phyloP scores from a whole-genome alignment of 2,888 invertebrate genomes.

The Erebia epiphron region DNA sequence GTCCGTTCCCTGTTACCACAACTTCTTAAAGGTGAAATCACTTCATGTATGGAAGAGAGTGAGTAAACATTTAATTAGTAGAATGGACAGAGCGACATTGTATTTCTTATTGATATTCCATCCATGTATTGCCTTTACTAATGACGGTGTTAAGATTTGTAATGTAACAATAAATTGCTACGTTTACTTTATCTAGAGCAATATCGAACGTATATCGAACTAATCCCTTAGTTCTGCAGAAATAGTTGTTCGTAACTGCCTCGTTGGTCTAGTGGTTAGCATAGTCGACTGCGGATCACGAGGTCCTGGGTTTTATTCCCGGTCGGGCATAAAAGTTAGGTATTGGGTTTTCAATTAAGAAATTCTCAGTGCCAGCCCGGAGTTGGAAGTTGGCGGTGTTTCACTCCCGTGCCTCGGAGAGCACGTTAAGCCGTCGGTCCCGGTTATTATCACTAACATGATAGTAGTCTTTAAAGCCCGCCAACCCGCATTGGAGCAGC shows the following conservation, averaged over 20 bases:
- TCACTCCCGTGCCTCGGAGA: no score
- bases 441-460: no score
- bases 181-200: constrained; percentile 18
- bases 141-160: constrained; percentile 11
- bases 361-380: no score
- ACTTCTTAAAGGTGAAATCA: constrained; percentile 22
- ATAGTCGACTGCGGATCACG: no score
- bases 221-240: constrained; percentile 13
- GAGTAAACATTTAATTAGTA: constrained; percentile 15
- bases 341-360: no score
- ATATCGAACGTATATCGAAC: constrained; percentile 14
- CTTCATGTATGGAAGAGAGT: constrained; percentile 16
- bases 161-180: constrained; percentile 18
- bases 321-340: no score
- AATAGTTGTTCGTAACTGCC: constrained; percentile 9
- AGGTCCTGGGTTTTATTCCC: no score
- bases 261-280: no score
- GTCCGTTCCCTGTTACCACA: constrained; percentile 52
- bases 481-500: no score
- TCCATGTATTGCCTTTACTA: constrained; percentile 3
- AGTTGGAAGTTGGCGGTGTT: no score
- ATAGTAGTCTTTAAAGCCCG: no score
- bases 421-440: no score
- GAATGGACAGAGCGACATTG: constrained; percentile 6
- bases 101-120: constrained; percentile 8